Conservation (phyloP, 2,888 invertebrate species). For the Noctuana brunneofusca region DNA sequence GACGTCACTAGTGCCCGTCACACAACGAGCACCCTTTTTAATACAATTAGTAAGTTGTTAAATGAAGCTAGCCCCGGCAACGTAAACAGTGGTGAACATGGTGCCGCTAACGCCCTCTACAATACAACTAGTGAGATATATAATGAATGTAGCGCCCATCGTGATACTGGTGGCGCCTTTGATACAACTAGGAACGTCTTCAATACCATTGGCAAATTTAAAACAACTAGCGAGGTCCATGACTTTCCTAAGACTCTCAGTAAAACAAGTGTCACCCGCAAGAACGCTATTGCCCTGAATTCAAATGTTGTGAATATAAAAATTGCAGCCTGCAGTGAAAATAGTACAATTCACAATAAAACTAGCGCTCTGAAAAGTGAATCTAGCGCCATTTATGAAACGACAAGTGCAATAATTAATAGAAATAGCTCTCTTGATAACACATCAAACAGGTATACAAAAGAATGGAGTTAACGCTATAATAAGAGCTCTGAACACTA, state of each 20-base stretch:
- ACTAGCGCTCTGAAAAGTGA: neutral
- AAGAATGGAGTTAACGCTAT: neutral
- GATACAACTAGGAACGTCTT: neutral
- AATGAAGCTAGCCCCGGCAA: neutral
- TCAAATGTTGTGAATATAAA: neutral
- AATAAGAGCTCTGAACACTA: neutral
- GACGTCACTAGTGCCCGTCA: conserved; percentile 27
- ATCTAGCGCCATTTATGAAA: conserved; percentile 9
- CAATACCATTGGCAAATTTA: neutral
- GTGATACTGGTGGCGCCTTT: neutral
- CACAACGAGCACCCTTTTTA: neutral
- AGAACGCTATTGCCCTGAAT: neutral
- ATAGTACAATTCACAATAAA: neutral
- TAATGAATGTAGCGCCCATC: neutral
- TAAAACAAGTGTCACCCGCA: conserved; percentile 1
- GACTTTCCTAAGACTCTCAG: neutral
- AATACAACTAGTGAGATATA: neutral
- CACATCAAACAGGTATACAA: neutral
- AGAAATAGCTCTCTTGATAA: neutral
- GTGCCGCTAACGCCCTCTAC: neutral
- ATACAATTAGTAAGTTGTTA: neutral
- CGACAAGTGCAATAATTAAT: conserved; percentile 20
- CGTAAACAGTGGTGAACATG: neutral
- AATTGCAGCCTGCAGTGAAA: too few species aligned
- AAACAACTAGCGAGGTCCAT: neutral